Conservation (phyloP, 1,140 invertebrate species). For the Sinella curviseta region DNA sequence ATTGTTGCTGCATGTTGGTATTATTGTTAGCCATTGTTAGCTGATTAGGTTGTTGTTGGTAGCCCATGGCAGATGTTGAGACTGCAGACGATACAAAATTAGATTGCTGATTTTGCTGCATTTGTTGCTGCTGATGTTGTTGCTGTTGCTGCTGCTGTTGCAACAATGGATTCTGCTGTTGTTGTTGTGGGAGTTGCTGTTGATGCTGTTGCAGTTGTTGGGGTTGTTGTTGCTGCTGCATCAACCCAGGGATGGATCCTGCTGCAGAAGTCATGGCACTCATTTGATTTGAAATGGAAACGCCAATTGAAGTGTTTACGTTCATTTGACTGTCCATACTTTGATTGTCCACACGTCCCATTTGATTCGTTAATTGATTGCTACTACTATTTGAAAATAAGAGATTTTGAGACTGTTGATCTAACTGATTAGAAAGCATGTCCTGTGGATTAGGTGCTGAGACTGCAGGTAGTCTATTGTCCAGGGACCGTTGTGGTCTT, state of each 20-base stretch:
- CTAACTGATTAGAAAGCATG: not conserved
- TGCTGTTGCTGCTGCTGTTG: constrained; percentile 40
- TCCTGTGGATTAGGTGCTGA: constrained; percentile 21
- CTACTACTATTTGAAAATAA: constrained; percentile 7
- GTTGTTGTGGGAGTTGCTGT: constrained; percentile 36
- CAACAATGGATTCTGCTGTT: constrained; percentile 33
- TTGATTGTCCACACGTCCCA: constrained; percentile 29
- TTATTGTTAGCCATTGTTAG: constrained; percentile 6
- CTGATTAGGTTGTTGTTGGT: not conserved
- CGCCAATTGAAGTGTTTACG: not conserved
- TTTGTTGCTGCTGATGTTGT: not conserved
- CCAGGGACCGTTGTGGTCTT: constrained; percentile 47
- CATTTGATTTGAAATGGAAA: not conserved
- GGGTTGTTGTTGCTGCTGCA: constrained; percentile 23
- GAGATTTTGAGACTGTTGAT: not conserved
- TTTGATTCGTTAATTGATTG: constrained; percentile 16
- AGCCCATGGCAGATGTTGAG: not conserved
- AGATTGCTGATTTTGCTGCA: constrained; percentile 18
- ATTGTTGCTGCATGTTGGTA: constrained; percentile 24
- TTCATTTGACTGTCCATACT: constrained; percentile 10
- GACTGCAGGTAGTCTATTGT: constrained; percentile 46
- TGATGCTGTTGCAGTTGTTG: constrained; percentile 31
- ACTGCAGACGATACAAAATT: constrained; percentile 14
- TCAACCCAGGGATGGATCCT: constrained; percentile 20
- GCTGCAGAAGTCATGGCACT: not conserved